Base-by-base conservation (phyloP, 2,797 vertebrate genomes). In the Aldrovandia affinis region DNA sequence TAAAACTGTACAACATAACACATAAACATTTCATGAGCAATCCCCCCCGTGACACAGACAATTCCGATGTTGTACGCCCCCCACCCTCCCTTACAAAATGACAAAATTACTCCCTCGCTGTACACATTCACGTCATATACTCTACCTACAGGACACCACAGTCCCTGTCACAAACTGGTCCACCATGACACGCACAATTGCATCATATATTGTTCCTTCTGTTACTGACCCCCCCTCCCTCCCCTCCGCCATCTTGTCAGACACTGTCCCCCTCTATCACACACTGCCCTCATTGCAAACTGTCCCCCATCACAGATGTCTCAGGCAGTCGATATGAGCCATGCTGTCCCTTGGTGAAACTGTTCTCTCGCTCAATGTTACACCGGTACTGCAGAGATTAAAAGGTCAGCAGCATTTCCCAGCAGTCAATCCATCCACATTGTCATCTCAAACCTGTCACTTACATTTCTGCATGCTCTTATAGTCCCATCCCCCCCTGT, bases 261-360 rank as follows among this genome's bases (percentile, higher is more conserved):
- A 65, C 63, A 33, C 18, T 65, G 28, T 20, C 63, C 63, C 68
- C 5, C 68, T 20, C 15, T 70, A 39, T 44, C 70, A 75, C 39
- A 20, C 3, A n/a, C 39, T n/a, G 39, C 39, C 70, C 12, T 9
- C 8, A n/a, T 47, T 20, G 10, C 25, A 47, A 5, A n/a, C 70
- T 75, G 70, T 39, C 70, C 36, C 44, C 70, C 55, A 57, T 57
- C 70, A 75, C 70, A 39, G 68, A 47, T 47, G 70, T 47, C 70
- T 39, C 68, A 18, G 68, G 15, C 68, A 39, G 68, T 36, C 15
- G 68, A 20, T 39, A 30, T 36, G 39, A 10, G 20, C 20, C 42
- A 44, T 25, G 36, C 39, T 14, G 70, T 47, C 68, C 33, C 14
- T 22, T 39, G 18, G 36, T 39, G 28, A 39, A 47, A 25, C 20